Percentiles rank a stretch among this genome's conserved stretches.
phyloP scores from a whole-genome alignment of 2,113 vertebrate genomes.

The Natator depressus region DNA sequence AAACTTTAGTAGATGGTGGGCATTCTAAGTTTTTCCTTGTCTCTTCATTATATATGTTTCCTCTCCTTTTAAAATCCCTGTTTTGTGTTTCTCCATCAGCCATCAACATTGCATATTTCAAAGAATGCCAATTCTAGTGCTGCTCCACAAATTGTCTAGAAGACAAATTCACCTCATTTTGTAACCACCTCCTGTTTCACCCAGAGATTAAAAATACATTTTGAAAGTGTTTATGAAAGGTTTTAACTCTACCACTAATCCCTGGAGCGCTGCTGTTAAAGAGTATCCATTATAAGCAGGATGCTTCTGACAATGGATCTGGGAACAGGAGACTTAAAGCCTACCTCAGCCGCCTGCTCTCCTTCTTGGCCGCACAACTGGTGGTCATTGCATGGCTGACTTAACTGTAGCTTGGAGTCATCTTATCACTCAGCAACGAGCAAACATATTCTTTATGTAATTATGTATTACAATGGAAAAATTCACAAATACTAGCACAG shows the following conservation, averaged over 20 bases:
- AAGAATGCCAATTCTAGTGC: background rate
- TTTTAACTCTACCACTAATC: background rate
- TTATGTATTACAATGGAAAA: background rate
- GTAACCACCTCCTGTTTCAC: background rate
- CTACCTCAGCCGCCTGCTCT: background rate
- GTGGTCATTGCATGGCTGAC: background rate
- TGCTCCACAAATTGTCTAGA: background rate
- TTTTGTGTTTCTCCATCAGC: background rate
- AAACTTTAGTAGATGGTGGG: background rate
- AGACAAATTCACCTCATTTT: background rate
- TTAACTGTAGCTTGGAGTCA: background rate
- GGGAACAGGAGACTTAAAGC: background rate
- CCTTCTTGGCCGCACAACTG: background rate
- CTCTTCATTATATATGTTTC: background rate
- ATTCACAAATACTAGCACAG: background rate
- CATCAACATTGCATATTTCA: background rate
- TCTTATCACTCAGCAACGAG: background rate
- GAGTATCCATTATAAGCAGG: background rate
- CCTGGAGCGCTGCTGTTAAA: background rate
- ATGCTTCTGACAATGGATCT: background rate
- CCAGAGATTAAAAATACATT: background rate
- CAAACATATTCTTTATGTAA: background rate
- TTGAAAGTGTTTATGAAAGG: background rate
- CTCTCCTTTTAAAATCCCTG: background rate
- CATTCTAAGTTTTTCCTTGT: background rate